These are phyloP conservation scores for Dendrocincla fuliginosa DNA, from an alignment of 2,797 vertebrate genomes.

Conservation along the genomic window DNA sequence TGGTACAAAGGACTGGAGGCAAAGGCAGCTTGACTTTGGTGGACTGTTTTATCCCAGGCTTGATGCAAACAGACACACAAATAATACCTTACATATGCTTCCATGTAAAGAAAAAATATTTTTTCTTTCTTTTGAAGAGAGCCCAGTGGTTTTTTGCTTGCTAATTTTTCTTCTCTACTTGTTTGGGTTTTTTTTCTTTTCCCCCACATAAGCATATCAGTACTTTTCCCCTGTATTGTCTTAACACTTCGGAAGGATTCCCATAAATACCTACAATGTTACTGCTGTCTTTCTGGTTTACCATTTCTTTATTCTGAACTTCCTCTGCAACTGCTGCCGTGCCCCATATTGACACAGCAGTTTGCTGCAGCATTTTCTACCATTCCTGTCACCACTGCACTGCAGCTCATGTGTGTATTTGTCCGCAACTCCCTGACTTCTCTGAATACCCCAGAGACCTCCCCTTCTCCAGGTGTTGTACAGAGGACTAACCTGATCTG, in stretches of 20 bases:
- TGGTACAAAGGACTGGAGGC: not conserved
- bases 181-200: not conserved
- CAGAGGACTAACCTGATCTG: not conserved
- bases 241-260: not conserved
- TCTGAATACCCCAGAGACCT: not conserved
- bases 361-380: not conserved
- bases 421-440: not conserved
- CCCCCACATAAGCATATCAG: rapidly evolving
- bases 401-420: not conserved
- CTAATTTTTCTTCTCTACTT: not conserved
- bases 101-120: not conserved
- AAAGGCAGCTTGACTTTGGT: not conserved
- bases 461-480: not conserved
- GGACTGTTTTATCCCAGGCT: not conserved
- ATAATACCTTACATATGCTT: not conserved
- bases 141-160: not conserved
- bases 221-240: not conserved
- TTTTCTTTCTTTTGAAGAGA: not conserved
- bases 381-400: not conserved
- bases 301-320: not conserved
- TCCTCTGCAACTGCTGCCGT: not conserved
- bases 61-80: not conserved
- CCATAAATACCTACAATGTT: not conserved
- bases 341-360: not conserved
- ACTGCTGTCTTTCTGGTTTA: not conserved